phyloP scores from a whole-genome alignment of 2,797 vertebrate species.

The Paramormyrops hopkinsi region DNA sequence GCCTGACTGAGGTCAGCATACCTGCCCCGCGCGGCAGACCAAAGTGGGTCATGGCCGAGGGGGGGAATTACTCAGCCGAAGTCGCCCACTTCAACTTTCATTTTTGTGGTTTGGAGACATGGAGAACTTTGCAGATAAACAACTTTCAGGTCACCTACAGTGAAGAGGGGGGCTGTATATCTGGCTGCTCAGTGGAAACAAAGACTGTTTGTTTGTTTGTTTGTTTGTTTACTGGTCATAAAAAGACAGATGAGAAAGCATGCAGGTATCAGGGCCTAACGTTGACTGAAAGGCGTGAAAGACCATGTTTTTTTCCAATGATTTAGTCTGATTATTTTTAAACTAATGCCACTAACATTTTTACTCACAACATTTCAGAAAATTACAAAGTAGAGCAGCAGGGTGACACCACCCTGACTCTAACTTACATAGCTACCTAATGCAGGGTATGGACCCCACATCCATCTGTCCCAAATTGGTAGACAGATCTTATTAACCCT shows the following conservation, averaged over 20 bases:
- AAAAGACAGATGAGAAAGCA: background rate
- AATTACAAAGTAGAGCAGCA: background rate
- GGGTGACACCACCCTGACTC: background rate
- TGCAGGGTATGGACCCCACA: background rate
- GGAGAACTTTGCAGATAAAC: background rate
- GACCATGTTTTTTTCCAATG: background rate
- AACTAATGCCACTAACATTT: background rate
- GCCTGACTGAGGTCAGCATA: background rate
- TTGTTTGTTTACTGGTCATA: background rate
- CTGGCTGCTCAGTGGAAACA: background rate
- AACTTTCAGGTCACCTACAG: background rate
- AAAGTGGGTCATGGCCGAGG: background rate
- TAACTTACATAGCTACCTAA: background rate
- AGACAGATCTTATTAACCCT: background rate
- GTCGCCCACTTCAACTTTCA: background rate
- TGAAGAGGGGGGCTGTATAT: background rate
- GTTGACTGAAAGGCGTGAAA: background rate
- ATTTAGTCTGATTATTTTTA: background rate
- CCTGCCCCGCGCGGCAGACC: background rate
- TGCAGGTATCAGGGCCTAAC: background rate
- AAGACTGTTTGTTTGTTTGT: background rate
- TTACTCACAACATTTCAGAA: background rate
- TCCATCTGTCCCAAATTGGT: background rate
- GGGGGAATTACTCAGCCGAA: background rate
- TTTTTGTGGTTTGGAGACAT: background rate